These are phyloP conservation scores for Tragulus kanchil DNA, from an alignment of 2,113 vertebrate species.

Conservation along the genomic window DNA sequence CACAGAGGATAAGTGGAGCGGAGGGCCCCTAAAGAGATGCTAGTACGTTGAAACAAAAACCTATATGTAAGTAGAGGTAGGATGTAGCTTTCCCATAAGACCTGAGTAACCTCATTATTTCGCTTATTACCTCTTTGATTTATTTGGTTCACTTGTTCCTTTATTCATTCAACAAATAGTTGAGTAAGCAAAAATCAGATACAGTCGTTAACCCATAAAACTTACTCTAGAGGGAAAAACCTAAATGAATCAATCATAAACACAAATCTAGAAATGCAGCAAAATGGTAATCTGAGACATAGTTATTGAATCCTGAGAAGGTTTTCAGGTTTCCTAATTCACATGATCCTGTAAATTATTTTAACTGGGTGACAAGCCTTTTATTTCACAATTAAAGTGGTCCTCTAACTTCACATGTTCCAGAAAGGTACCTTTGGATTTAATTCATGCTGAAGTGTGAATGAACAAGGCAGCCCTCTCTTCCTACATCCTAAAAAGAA, in stretches of 20 bases:
- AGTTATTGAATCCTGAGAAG: neutral
- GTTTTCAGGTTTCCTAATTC: slow-evolving; percentile 20
- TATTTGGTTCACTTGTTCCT: slow-evolving; percentile 25
- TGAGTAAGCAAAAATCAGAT: slow-evolving; percentile 38
- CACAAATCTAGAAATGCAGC: neutral
- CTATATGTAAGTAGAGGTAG: neutral
- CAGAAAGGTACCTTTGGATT: slow-evolving; percentile 15
- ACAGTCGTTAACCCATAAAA: neutral
- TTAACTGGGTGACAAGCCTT: neutral
- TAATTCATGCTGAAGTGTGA: slow-evolving; percentile 38
- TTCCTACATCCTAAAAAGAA: slow-evolving; percentile 15
- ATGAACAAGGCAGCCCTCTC: neutral
- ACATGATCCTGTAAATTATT: neutral
- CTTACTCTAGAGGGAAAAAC: neutral
- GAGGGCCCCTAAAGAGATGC: neutral
- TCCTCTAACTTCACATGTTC: slow-evolving; percentile 32
- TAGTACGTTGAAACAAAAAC: neutral
- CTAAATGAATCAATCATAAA: neutral
- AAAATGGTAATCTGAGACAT: neutral
- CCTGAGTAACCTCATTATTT: neutral
- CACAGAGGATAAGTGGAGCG: neutral
- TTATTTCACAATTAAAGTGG: slow-evolving; percentile 49
- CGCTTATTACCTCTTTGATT: slow-evolving; percentile 28
- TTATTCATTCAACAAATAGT: slow-evolving; percentile 53
- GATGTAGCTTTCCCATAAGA: neutral